phyloP scores from a whole-genome alignment of 2,888 invertebrate genomes.

The Euphydryas editha region DNA sequence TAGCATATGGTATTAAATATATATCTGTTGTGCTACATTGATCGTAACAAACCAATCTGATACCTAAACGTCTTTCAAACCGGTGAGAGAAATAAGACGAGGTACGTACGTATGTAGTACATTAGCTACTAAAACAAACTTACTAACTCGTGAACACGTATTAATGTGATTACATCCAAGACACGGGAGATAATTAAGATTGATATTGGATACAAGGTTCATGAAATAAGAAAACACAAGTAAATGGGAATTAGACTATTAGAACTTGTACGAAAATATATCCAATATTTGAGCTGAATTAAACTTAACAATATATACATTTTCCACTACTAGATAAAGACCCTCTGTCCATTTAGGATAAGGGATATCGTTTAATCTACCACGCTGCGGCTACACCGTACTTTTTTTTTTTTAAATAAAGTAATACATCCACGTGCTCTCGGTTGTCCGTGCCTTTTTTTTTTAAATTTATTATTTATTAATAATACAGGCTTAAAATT shows the following conservation, averaged over 20 bases:
- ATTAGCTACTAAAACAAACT: slow-evolving; percentile 38
- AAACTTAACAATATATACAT: too few relatives aligned
- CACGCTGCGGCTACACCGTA: too few relatives aligned
- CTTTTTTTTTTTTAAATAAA: too few relatives aligned
- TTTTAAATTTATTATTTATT: too few relatives aligned
- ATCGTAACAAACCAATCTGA: neutral
- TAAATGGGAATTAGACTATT: neutral
- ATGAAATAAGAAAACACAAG: neutral
- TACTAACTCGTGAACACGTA: slow-evolving; percentile 42
- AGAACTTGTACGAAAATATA: neutral
- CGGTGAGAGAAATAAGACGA: neutral
- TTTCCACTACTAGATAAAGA: too few relatives aligned
- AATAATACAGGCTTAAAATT: too few relatives aligned
- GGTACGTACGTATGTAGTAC: slow-evolving; percentile 34
- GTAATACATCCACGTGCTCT: too few relatives aligned
- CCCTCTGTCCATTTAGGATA: too few relatives aligned
- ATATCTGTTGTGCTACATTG: neutral
- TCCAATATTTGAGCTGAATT: too few relatives aligned
- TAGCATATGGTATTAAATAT: too few relatives aligned
- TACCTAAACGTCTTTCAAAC: neutral
- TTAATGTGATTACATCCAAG: slow-evolving; percentile 37
- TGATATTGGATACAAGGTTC: slow-evolving; percentile 6
- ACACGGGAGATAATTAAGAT: slow-evolving; percentile 6
- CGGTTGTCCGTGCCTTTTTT: too few relatives aligned
- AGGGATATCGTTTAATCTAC: too few relatives aligned